Evolutionary conservation across 2,888 invertebrate species (phyloP), one percentile per base, ranked within the genome.

Genomic region (Yponomeuta plumbellus): DNA sequence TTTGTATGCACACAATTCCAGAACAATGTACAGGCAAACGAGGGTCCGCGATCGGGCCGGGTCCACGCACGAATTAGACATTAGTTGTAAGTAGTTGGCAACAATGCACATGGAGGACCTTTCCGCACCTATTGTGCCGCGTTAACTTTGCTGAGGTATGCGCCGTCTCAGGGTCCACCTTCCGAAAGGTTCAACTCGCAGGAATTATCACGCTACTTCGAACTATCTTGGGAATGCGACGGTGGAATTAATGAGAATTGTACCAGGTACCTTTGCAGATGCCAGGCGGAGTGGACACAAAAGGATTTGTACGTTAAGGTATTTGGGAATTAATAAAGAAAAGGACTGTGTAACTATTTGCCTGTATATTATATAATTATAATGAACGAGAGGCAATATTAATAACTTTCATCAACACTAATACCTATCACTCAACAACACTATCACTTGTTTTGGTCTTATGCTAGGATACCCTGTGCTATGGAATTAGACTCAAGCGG

Each of bases 21-120:
- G 44, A 52, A 17, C 44, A 52, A 52, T 57, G 20, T 57, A 20
- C 10, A 21, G n/a, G n/a, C 8, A 57, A 13, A 57, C n/a, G 21
- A 57, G 20, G n/a, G 56, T 1, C 56, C 20, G 17, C 17, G 56
- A n/a, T 17, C 20, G 56, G n/a, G 22, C 11, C 21, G 58, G 22
- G 22, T 22, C 22, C 58, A 58, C 58, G 58, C 58, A 58, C 58
- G 44, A 52, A 52, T 62, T 62, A 8, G 59, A 59, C 13, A 23
- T 59, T 22, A 59, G 23, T n/a, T 39, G 4, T 11, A 39, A 17
- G n/a, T 17, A 39, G 34, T 62, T 62, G 34, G 26, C 17, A 85
- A 86, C 83, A 84, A 85, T 85, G 82, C 77, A 79, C 77, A 76
- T 77, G 73, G 77, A 75, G 71, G 72, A 73, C 78, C 80, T 81